Base-by-base conservation (phyloP, 2,113 vertebrate species). In the Sylvietta virens region DNA sequence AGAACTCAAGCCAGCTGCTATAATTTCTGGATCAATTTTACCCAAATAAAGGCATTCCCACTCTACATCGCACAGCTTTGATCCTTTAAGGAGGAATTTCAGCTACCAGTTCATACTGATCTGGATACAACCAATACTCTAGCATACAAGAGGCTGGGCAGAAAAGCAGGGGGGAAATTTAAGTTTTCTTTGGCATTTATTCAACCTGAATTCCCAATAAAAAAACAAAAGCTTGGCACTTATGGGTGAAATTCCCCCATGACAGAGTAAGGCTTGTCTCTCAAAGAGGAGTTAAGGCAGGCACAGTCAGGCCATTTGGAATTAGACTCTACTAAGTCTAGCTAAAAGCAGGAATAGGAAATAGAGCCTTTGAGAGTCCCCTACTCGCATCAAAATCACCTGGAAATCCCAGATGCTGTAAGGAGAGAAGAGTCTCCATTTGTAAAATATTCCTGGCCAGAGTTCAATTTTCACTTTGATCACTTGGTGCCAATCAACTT, bases 201-300 rank as follows among this genome's bases (percentile, higher is more conserved):
- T 92, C 61, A 93, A 67, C 30, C 64, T 71, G 82, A 73, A 88
- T 95, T 92, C 92, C 86, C 88, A 94, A 78, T 0, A 86, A 92
- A 53, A 92, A 93, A 95, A 82, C 81, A 96, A 88, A 96, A 86
- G 81, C 64, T 84, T 3, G 0, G 60, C 80, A 61, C 44, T 93
- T 79, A n/a, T 19, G 82, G 88, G 90, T 93, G 93, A 86, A 88
- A 93, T 79, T 88, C 64, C 82, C 93, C 71, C 67, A 18, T 51
- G 77, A 77, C 47, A 96, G 82, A 86, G 31, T 53, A 39, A 60
- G 47, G 47, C 27, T 84, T 5, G 45, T 67, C 64, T 74, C 3
- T 60, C 37, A 79, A 81, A 86, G 5, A 66, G 72, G 69, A 94
- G 72, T 27, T 67, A 60, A 53, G 65, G 80, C 90, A 86, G 5